A percentile compares a stretch with the other conserved stretches of the same genome.
phyloP scores from a whole-genome alignment of 2,797 vertebrate genomes.

The Chrysocyon brachyurus region DNA sequence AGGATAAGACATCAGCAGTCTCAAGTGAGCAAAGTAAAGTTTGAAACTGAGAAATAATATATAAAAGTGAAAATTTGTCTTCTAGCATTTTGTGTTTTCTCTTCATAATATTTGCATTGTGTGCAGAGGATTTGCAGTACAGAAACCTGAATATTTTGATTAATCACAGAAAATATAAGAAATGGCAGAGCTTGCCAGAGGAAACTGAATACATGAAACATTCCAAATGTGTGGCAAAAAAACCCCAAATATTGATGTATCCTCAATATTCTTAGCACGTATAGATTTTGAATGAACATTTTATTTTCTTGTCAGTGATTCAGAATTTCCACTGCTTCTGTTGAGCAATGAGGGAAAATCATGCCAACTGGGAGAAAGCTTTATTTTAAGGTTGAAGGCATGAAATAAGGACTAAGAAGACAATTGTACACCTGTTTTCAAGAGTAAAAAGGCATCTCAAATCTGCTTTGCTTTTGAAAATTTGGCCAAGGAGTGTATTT shows the following conservation, averaged over 20 bases:
- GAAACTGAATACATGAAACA: constrained; percentile 77
- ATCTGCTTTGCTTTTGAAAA: constrained; percentile 88
- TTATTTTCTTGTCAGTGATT: constrained; percentile 88
- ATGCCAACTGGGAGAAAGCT: constrained; percentile 84
- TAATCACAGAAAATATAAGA: constrained; percentile 76
- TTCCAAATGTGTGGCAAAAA: constrained; percentile 71
- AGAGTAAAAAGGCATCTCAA: constrained; percentile 87
- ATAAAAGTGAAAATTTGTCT: constrained; percentile 66
- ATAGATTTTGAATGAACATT: constrained; percentile 83
- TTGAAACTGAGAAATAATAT: constrained; percentile 72
- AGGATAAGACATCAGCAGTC: constrained; percentile 47
- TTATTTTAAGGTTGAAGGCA: constrained; percentile 87
- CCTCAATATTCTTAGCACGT: constrained; percentile 84
- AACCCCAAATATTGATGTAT: constrained; percentile 79
- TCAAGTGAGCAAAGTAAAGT: constrained; percentile 77
- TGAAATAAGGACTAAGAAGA: constrained; percentile 87
- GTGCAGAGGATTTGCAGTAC: constrained; percentile 74
- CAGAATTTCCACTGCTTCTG: constrained; percentile 83
- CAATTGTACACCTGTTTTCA: constrained; percentile 89
- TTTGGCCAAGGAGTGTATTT: constrained; percentile 87
- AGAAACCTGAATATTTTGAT: constrained; percentile 83
- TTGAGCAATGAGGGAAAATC: constrained; percentile 83
- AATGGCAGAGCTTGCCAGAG: constrained; percentile 72
- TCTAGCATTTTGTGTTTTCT: constrained; percentile 60
- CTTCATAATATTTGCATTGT: constrained; percentile 81